Base-by-base conservation (phyloP, 2,113 vertebrate species). In the Hirundichthys speculiger region DNA sequence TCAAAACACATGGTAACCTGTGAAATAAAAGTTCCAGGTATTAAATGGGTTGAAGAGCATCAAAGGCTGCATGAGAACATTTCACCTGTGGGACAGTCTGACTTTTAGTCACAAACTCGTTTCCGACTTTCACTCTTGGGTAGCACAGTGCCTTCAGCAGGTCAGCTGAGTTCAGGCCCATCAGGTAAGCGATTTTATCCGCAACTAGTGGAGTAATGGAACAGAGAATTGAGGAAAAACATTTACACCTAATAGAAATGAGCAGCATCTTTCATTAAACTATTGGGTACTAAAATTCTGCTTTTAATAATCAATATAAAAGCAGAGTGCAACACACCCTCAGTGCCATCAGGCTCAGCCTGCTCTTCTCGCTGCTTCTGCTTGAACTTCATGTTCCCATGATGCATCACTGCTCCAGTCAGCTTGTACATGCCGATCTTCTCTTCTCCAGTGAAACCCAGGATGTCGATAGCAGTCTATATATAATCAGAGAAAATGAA, bases 301-400 rank as follows among this genome's bases (percentile, higher is more conserved):
- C n/a, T n/a, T n/a, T n/a, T n/a, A n/a, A n/a, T n/a, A n/a, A n/a
- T n/a, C 14, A 10, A 3, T 45, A 8, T 16, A n/a, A 20, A 14
- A n/a, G 30, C n/a, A 5, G 6, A 19, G 16, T 57, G 7, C 48
- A 14, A 39, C 43, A 19, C 92, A 96, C 96, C 95, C 90, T 97
- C 95, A 69, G 80, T 96, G 91, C 94, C 94, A 71, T 97, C 95
- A 70, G 95, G 91, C 79, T 98, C 94, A 53, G 94, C 94, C 81
- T 96, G 94, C 80, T 96, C 95, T 76, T 97, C 95, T 77, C 96
- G 88, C 73, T 92, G 94, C 84, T 96, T 96, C 74, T 96, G 94
- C 82, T 97, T 97, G 73, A 98, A 98, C 91, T 95, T 98, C 95
- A 96, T 94, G 75, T 94, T 96, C 58, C 95, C 95, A 16, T 97